Evolutionary conservation across 2,797 vertebrate species (phyloP), one percentile per base, ranked within the genome.

Genomic region (Megaceryle alcyon): DNA sequence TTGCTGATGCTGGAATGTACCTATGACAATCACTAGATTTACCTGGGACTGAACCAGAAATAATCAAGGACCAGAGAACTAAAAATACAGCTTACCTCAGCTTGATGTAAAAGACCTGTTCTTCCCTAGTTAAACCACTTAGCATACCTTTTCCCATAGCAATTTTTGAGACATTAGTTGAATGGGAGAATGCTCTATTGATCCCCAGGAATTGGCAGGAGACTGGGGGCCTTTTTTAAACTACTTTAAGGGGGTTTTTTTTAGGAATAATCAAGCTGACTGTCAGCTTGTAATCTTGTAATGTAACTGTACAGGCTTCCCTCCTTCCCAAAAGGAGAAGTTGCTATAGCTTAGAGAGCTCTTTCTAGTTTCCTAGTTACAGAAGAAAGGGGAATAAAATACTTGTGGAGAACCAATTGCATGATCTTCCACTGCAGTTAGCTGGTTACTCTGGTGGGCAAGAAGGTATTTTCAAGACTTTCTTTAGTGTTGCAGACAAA

Each of bases 301-400:
- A 95, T 64, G 44, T 68, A 73, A 83, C 35, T 48, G 23, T 76
- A 21, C 9, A 61, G 17, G 25, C 10, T 35, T 75, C 16, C 13
- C 2, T 10, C 5, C 12, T 66, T 53, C 49, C 18, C 6, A 3
- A 81, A 66, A 69, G 12, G 10, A 15, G 9, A 94, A 86, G 65
- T 61, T 88, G 48, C 71, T 86, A 35, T 72, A 83, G 54, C 33
- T 83, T 90, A 35, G 78, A 88, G 72, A 90, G 21, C 43, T 94
- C 29, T 64, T 93, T 48, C 46, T 48, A 48, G 87, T 91, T 77
- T 96, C 91, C 85, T 90, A 90, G 87, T 65, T 95, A 86, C 51
- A 44, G 66, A 54, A 78, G 72, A 60, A 83, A 77, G 21, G 60
- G 59, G 49, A 89, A 91, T 83, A 57, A 82, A 86, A 33, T 31